Evolutionary conservation across 2,888 invertebrate species (phyloP), one percentile per base, ranked within the genome.

Genomic region (Operophtera brumata): DNA sequence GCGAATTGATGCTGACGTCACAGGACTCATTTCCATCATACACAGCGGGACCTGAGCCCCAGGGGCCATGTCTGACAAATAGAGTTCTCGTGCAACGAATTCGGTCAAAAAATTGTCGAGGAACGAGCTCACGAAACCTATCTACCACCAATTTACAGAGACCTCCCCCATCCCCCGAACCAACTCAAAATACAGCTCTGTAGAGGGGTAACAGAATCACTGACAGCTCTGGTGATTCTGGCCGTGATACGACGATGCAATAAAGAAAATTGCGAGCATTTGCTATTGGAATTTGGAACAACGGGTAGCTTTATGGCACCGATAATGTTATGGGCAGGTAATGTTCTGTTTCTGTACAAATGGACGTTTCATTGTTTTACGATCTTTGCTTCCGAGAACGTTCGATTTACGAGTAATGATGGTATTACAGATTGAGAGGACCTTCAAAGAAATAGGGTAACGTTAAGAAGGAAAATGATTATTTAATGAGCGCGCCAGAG

Each of bases 301-400:
- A 80, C 80, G 82, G 78, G 77, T 73, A 85, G 83, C 79, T 86
- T 88, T 87, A 86, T 85, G 77, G 84, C 70, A 69, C 73, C 83
- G 85, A 86, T 88, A 88, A 87, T 86, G 86, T 86, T 83, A 88
- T 84, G 85, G 85, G 82, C 86, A 84, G 85, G 84, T 86, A 87
- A 86, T 86, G 86, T 73, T 79, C 78, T 83, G 82, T 81, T 82
- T 77, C 78, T 76, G 79, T 80, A 83, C 77, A 76, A 84, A 87
- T 80, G 79, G 80, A 67, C 73, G 71, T 77, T 80, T 84, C 81
- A 85, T 85, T 85, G 81, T 80, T 85, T 86, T 81, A 86, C 79
- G 82, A 82, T 72, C 46, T 41, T 43, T 39, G 51, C 50, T 55
- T 48, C 35, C 42, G 35, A 58, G 46, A 49, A 55, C 56, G 43